Base-by-base conservation (phyloP, 2,888 invertebrate species). In the Latrodectus hesperus region DNA sequence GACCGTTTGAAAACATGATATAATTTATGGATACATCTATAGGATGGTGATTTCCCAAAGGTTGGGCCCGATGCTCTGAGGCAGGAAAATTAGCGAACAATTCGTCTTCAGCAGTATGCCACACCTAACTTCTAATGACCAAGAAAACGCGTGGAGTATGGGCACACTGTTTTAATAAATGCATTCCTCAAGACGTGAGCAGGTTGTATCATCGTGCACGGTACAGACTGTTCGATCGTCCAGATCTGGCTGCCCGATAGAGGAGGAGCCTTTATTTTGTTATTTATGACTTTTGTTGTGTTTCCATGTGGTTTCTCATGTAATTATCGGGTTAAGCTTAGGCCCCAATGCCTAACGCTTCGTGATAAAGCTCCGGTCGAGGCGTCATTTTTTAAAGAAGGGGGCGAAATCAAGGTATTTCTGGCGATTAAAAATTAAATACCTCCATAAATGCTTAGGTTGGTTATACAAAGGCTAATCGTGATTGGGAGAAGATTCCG, bases 71-170 rank as follows among this genome's bases (percentile, higher is more conserved):
- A 51, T 51, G 52, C 53, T 70, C 76, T 60, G 12, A 64, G 83
- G 83, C 68, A 51, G n/a, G 65, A 51, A 71, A 86, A 81, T 86
- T 81, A 86, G 86, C 71, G 81, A 81, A 81, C 86, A 82, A 86
- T 86, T 76, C 76, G 80, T 76, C 85, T 75, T 80, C 51, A 81
- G 77, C 86, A 65, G 76, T 86, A 86, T 53, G 86, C 86, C 86
- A 86, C 86, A 86, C 86, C 86, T 86, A 77, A 55, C 71, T 75
- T 38, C 81, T 86, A 86, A 86, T 86, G 81, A 67, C 68, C 67
- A 70, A 65, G 64, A 67, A 84, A 75, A 51, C 77, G 71, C 65
- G 72, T 53, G 38, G 72, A 64, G 60, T 49, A 55, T 73, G n/a
- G 78, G 84, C 77, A 74, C 26, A 55, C 60, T 68, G 79, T 60